phyloP scores from a whole-genome alignment of 2,888 invertebrate genomes.

The Carterocephalus palaemon region DNA sequence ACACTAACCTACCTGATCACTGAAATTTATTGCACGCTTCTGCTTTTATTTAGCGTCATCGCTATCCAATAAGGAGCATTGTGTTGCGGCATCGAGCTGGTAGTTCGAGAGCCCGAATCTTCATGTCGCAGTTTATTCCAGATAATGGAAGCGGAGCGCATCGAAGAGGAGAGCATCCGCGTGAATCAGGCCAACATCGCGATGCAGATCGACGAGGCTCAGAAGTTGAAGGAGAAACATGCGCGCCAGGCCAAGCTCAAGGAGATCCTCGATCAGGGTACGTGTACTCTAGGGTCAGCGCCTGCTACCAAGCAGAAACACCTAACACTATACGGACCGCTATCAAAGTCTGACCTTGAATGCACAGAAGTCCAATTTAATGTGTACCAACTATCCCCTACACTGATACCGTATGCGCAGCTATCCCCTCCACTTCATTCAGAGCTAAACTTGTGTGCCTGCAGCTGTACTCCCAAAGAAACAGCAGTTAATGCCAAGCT shows the following conservation, averaged over 20 bases:
- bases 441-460: background rate
- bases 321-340: background rate
- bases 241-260: constrained; percentile 75
- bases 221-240: constrained; percentile 77
- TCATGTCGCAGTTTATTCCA: too few relatives aligned
- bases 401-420: too few relatives aligned
- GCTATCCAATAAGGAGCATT: too few relatives aligned
- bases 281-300: background rate
- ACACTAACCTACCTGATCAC: too few relatives aligned
- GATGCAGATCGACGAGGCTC: constrained; percentile 81
- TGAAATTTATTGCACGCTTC: too few relatives aligned
- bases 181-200: constrained; percentile 81
- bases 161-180: constrained; percentile 83
- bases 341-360: too few relatives aligned
- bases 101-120: too few relatives aligned
- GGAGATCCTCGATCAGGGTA: constrained; percentile 78
- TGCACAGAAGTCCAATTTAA: background rate
- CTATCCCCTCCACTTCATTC: background rate
- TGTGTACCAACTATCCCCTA: background rate
- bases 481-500: too few relatives aligned
- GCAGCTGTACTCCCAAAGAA: background rate
- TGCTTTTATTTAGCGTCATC: too few relatives aligned
- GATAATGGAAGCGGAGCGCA: constrained; percentile 81
- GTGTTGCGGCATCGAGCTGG: too few relatives aligned
- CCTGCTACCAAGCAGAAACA: background rate